Base-by-base conservation (phyloP, 1,140 invertebrate genomes). In the Aphelinus certus region DNA sequence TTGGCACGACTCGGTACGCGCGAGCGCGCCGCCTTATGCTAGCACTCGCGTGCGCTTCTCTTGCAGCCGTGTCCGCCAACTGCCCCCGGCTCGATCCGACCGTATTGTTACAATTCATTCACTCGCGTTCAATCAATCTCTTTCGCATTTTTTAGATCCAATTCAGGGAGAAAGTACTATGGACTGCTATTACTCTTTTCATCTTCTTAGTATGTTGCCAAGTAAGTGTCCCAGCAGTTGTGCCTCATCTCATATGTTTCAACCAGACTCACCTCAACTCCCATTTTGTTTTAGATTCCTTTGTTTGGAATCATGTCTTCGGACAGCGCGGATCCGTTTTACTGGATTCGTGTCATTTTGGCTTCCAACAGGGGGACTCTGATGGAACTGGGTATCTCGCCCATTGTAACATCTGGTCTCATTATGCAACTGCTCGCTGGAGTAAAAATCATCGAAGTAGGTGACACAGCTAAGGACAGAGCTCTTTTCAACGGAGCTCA, bases 201-300 rank as follows among this genome's bases (percentile, higher is more conserved):
- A 99, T 99, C 85, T 99, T 99, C 91, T 92, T 99, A 89, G 98
- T 99, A 84, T 99, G 98, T 88, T 99, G 98, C 90, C 98, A 98
- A 92, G 96, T 98, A 90, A 92, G 91, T 67, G 2, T 2, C 46
- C 6, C 7, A 47, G 26, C 62, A 7, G 43, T 49, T 1, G 26
- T 45, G 56, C 55, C 42, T 63, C 69, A 9, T 53, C 4, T 6
- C 51, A 53, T 53, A 53, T 6, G 51, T 6, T 53, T 53, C 45
- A 53, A 53, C 51, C 4, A 6, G 51, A 6, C 4, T 48, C 43
- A 45, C 45, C 42, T 26, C 61, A 61, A 48, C 3, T n/a, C 61
- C 3, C 46, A 78, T 76, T 76, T 78, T 77, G 81, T 84, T 84
- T 79, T 83, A 98, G 95, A 99, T 99, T 87, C 98, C 97, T 76